Percentiles rank a stretch among this genome's conserved stretches.
phyloP scores from a whole-genome alignment of 2,113 vertebrate species.

The Dissostichus mawsoni region DNA sequence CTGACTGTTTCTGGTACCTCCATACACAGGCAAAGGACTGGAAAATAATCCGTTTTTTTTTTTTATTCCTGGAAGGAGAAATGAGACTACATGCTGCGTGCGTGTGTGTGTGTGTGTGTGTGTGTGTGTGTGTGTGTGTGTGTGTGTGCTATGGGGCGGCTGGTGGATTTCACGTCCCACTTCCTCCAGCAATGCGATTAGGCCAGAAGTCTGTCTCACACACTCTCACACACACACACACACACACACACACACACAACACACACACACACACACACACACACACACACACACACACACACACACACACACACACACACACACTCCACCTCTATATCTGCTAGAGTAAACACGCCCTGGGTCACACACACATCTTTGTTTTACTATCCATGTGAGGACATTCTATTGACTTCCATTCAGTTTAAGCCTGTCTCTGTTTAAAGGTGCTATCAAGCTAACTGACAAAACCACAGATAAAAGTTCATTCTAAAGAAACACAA shows the following conservation, averaged over 20 bases:
- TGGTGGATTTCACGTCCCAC: constrained; percentile 83
- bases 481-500: not conserved
- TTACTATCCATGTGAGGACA: constrained; percentile 26
- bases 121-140: constrained; percentile 18
- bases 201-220: constrained; percentile 79
- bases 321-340: constrained; percentile 43
- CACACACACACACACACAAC: no score
- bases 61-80: constrained; percentile 62
- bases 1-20: not conserved
- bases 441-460: not conserved
- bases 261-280: constrained; percentile 51
- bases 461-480: not conserved
- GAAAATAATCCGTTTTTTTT: not conserved
- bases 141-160: constrained; percentile 49
- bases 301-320: constrained; percentile 15
- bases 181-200: constrained; percentile 81
- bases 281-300: constrained; percentile 31
- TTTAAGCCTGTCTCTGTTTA: no score
- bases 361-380: constrained; percentile 17
- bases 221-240: constrained; percentile 30
- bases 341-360: constrained; percentile 43
- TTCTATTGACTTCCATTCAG: constrained; percentile 5
- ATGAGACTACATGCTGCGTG: constrained; percentile 47
- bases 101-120: constrained; percentile 26
- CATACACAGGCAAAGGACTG: not conserved